Evolutionary conservation across 2,113 vertebrate species (phyloP), one percentile per base, ranked within the genome.

Genomic region (Poeciliopsis occidentalis): DNA sequence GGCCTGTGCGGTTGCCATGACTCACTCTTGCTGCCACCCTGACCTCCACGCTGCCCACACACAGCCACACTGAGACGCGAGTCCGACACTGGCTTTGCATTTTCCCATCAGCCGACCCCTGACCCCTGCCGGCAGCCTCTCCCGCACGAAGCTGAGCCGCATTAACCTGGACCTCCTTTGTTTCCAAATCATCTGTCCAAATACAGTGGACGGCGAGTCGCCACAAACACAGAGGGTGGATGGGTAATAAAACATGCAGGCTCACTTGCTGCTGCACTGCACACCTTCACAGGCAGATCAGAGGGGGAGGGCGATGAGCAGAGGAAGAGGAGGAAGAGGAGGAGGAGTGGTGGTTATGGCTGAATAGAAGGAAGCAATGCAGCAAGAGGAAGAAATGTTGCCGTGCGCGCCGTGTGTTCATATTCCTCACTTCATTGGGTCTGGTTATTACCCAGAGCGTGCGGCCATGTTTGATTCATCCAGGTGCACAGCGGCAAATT

Each of bases 381-480:
- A 26, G 78, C 13, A 41, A 73, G 75, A 81, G 85, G 66, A 77
- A 75, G 71, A 80, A 61, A 64, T 75, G 67, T 77, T 84, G 64
- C 69, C 80, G 80, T 60, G 68, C 64, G 80, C 60, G 51, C 85
- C 73, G 47, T 73, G 73, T 80, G 87, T 81, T 90, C 86, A 86
- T 86, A 85, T 85, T 86, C 86, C 79, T 86, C 87, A 84, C 87
- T 83, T 88, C 71, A 80, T 85, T 83, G 84, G 71, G 61, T 77
- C 79, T 86, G 78, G 84, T 91, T 88, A 89, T 84, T 85, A 82
- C 60, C 30, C 81, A 70, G 74, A 83, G 77, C 86, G 63, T 86
- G 84, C 93, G 85, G 93, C 95, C 96, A 94, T 95, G 95, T 87
- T 75, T 78, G 85, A 85, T 81, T 86, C 87, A 87, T 89, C 75